Evolutionary conservation across 1,140 invertebrate species (phyloP), one percentile per base, ranked within the genome.

Genomic region (Oreohelix idahoensis): DNA sequence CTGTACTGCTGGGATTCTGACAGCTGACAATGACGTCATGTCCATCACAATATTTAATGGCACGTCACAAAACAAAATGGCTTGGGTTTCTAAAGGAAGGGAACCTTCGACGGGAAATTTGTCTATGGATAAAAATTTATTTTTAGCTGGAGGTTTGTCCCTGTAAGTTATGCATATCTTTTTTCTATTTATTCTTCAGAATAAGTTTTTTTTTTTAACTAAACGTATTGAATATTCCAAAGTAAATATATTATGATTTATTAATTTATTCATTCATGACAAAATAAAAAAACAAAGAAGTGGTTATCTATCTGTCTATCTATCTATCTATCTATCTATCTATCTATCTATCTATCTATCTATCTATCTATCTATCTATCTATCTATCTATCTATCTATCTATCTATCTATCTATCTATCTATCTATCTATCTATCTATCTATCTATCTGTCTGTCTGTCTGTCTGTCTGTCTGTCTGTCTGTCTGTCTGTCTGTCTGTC

Each of bases 371-470:
- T 66, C n/a, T 35, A 29, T 66, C 63, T 66, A 35, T 66, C 63
- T 66, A n/a, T 58, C 53, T 58, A n/a, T 58, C 53, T 58, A n/a
- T 58, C 53, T 58, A n/a, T 58, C 53, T 58, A n/a, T 58, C 53
- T 58, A n/a, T 58, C 53, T 15, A 17, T 49, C 45, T 49, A 17
- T 49, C 45, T 49, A 17, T 49, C 45, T 58, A 23, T n/a, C 29
- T 66, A 13, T 66, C 29, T 66, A 35, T 66, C 63, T 66, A 35
- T 66, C 63, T 66, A n/a, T 58, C 53, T 58, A 23, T 66, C 63
- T 66, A 23, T 32, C 63, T 66, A 23, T 66, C 29, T 66, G 17
- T 66, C 63, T 66, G 17, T 66, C 29, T 32, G 17, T 32, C n/a
- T 32, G 17, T 66, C 63, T 66, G 8, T 66, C 29, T 66, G 29